Evolutionary conservation across 2,113 vertebrate species (phyloP).

Genomic region (Crocuta crocuta): DNA sequence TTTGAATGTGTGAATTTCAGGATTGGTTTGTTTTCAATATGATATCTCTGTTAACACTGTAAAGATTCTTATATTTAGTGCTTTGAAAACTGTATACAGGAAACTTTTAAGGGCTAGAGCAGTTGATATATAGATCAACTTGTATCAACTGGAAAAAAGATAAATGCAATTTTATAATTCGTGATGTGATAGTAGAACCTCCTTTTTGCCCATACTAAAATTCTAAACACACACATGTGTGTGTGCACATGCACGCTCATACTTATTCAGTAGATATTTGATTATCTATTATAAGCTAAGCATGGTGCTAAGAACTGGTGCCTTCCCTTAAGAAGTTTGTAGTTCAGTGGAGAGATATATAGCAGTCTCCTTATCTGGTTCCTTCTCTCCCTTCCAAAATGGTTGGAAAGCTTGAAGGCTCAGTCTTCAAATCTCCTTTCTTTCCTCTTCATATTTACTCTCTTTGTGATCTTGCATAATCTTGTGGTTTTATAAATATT

Average conservation of each 20-base stretch:
- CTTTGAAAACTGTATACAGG: neutral
- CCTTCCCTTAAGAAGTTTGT: neutral
- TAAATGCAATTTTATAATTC: conserved; percentile 20
- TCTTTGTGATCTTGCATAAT: conserved; percentile 1
- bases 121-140: neutral
- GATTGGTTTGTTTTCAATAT: neutral
- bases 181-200: neutral
- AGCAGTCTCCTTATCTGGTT: neutral
- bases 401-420: neutral
- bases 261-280: conserved; percentile 19
- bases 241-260: neutral
- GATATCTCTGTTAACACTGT: neutral
- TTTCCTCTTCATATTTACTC: neutral
- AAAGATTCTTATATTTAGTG: neutral
- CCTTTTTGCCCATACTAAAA: neutral
- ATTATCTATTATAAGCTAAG: neutral
- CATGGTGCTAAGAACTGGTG: neutral
- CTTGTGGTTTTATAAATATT: neutral
- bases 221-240: neutral
- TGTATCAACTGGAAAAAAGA: neutral
- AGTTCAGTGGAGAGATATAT: neutral
- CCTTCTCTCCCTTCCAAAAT: neutral
- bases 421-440: conserved; percentile 4
- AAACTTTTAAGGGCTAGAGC: neutral
- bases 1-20: conserved; percentile 18